phyloP scores from a whole-genome alignment of 2,888 invertebrate species.

The Galeopsomyia nigrocyanea region DNA sequence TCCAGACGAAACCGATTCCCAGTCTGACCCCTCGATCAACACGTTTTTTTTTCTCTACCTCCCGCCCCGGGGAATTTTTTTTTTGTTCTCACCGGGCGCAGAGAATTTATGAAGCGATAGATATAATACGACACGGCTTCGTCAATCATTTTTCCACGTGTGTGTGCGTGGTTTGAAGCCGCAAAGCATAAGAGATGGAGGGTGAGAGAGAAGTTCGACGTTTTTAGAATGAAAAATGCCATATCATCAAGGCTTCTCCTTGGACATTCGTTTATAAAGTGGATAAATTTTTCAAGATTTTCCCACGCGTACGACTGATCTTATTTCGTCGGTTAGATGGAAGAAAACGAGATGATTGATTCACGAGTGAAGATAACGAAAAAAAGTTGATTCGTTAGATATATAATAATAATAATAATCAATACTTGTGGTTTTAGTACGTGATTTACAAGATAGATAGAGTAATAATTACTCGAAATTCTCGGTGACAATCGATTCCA shows the following conservation, averaged over 20 bases:
- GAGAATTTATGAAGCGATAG: neutral
- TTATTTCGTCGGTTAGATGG: slow-evolving; percentile 1
- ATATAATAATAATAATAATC: neutral
- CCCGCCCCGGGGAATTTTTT: too few species aligned
- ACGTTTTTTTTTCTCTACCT: too few species aligned
- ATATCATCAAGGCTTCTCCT: slow-evolving; percentile 2
- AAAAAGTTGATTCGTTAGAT: neutral
- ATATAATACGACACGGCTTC: slow-evolving; percentile 21
- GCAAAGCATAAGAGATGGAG: too few species aligned
- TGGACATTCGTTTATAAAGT: neutral
- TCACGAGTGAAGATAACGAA: neutral
- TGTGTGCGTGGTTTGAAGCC: too few species aligned
- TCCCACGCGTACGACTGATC: neutral
- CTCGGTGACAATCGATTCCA: too few species aligned
- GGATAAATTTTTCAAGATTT: slow-evolving; percentile 33
- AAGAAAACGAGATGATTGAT: slow-evolving; percentile 18
- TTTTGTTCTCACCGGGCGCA: too few species aligned
- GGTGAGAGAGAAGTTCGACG: neutral
- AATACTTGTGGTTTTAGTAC: too few species aligned
- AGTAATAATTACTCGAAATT: too few species aligned
- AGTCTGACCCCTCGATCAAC: too few species aligned
- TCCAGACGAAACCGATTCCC: too few species aligned
- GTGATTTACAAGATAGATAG: too few species aligned
- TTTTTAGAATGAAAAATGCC: slow-evolving; percentile 33
- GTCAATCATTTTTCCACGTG: slow-evolving; percentile 25